phyloP scores from a whole-genome alignment of 1,140 invertebrate species.

The Drosophila sucinea region DNA sequence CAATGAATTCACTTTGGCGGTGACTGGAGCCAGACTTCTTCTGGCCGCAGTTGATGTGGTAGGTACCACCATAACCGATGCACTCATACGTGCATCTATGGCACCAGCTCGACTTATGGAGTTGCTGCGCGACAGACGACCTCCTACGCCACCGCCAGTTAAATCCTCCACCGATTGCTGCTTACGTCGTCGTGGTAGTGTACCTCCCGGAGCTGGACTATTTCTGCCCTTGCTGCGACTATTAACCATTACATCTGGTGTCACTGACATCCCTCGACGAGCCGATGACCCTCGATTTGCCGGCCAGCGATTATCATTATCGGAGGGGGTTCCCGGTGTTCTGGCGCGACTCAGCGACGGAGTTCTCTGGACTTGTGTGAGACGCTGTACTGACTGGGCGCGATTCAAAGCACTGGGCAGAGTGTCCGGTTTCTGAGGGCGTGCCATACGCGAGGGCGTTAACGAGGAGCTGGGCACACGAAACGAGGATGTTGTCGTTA shows the following conservation, averaged over 20 bases:
- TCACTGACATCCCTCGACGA: constrained; percentile 53
- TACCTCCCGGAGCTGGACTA: constrained; percentile 84
- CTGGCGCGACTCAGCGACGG: constrained; percentile 85
- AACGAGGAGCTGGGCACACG: constrained; percentile 48
- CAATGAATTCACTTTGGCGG: constrained; percentile 69
- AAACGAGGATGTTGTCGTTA: constrained; percentile 53
- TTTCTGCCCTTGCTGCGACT: constrained; percentile 69
- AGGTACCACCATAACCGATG: constrained; percentile 78
- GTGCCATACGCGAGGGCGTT: constrained; percentile 81
- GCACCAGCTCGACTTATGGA: constrained; percentile 77
- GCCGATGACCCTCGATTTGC: constrained; percentile 64
- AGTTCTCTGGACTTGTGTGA: constrained; percentile 85
- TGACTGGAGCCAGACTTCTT: constrained; percentile 60
- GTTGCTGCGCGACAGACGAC: constrained; percentile 80
- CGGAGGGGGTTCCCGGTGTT: constrained; percentile 87
- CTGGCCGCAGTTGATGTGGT: constrained; percentile 60
- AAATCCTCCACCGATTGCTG: constrained; percentile 85
- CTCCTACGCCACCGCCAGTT: constrained; percentile 54
- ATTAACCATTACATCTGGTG: constrained; percentile 65
- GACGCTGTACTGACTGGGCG: constrained; percentile 84
- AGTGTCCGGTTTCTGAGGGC: constrained; percentile 84
- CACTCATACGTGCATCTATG: constrained; percentile 79
- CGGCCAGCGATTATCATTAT: constrained; percentile 88
- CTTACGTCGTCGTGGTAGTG: constrained; percentile 88
- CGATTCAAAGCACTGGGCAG: constrained; percentile 77